Evolutionary conservation across 2,797 vertebrate species (phyloP).

Genomic region (Toxotes lorentzi): DNA sequence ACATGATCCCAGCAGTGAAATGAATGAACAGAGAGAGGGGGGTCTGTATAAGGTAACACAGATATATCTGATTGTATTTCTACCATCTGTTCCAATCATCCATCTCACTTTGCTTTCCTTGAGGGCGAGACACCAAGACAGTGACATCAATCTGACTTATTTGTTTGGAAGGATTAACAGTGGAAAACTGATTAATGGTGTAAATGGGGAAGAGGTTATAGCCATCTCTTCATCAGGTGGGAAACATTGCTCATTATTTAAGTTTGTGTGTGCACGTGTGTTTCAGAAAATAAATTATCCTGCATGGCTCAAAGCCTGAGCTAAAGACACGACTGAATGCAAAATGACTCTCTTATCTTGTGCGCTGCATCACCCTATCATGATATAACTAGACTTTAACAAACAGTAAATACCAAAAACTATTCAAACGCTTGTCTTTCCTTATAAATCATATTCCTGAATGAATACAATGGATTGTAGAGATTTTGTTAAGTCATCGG

Average conservation of each 20-base stretch:
- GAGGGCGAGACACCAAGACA: constrained; percentile 21
- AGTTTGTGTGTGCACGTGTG: not conserved
- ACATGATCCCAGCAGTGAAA: not conserved
- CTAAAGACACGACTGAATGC: too few relatives aligned
- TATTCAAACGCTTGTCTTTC: too few relatives aligned
- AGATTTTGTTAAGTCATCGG: too few relatives aligned
- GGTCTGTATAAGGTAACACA: not conserved
- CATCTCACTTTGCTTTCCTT: constrained; percentile 45
- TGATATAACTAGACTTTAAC: too few relatives aligned
- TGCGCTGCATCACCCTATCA: too few relatives aligned
- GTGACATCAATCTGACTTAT: constrained; percentile 51
- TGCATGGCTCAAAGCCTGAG: not conserved
- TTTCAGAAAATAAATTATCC: not conserved
- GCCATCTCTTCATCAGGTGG: constrained; percentile 4
- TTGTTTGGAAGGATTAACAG: not conserved
- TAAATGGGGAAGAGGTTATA: not conserved
- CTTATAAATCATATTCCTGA: too few relatives aligned
- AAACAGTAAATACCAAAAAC: too few relatives aligned
- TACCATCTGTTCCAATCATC: constrained; percentile 47
- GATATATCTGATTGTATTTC: constrained; percentile 16
- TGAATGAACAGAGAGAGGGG: not conserved
- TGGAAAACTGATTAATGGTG: constrained; percentile 32
- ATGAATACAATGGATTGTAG: too few relatives aligned
- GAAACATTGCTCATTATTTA: constrained; percentile 4
- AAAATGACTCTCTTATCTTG: too few relatives aligned